Conservation (phyloP, 2,888 invertebrate species). For the Uropetala carovei region DNA sequence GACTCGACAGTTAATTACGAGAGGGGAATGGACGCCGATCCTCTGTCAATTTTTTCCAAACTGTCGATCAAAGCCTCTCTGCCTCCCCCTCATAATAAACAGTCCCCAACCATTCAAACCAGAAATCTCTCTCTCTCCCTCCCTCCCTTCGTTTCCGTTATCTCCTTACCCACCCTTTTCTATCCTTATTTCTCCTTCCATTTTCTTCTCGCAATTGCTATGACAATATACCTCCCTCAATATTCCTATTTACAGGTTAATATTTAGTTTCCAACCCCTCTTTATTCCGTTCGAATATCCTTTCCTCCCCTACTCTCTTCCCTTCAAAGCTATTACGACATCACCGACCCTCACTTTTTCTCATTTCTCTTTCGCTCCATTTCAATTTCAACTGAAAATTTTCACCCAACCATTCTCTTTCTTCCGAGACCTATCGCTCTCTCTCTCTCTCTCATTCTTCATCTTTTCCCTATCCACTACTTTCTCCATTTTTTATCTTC, state of each 20-base stretch:
- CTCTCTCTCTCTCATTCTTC: background rate
- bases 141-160: background rate
- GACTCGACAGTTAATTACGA: conserved; percentile 22
- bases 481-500: background rate
- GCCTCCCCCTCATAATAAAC: background rate
- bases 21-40: background rate
- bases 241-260: background rate
- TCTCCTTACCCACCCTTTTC: background rate
- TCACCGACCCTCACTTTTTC: background rate
- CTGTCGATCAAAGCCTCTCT: conserved; percentile 23
- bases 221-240: background rate
- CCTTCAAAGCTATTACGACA: background rate
- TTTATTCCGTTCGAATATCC: background rate
- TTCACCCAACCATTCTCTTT: background rate
- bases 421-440: background rate
- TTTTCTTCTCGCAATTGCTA: background rate
- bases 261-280: background rate
- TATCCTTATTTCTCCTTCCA: background rate
- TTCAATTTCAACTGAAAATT: background rate
- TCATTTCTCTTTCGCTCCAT: no score
- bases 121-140: background rate
- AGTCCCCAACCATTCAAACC: conserved; percentile 28
- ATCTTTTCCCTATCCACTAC: background rate
- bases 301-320: background rate
- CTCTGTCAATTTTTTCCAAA: conserved; percentile 35